Evolutionary conservation across 2,888 invertebrate species (phyloP).

Genomic region (Escarpia spicata): DNA sequence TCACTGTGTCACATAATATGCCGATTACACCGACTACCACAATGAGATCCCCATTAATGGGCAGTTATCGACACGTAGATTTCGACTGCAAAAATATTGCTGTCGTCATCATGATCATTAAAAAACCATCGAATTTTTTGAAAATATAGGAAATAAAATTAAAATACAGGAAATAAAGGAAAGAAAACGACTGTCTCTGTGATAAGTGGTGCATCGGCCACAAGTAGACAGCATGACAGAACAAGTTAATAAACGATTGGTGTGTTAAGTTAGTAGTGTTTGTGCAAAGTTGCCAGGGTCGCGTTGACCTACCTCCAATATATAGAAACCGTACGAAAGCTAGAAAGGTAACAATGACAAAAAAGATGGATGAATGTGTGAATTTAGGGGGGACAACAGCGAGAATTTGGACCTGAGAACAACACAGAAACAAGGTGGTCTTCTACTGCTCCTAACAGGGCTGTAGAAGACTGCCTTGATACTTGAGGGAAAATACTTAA

Average conservation of each 20-base stretch:
- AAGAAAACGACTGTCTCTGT: too few relatives aligned
- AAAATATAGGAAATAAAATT: too few relatives aligned
- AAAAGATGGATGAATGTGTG: background rate
- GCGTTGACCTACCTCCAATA: slow-evolving; percentile 10
- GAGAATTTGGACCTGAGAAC: background rate
- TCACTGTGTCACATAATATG: too few relatives aligned
- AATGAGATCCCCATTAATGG: too few relatives aligned
- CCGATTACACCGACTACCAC: too few relatives aligned
- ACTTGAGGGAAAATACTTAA: background rate
- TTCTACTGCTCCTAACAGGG: background rate
- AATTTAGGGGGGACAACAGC: background rate
- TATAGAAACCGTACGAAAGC: slow-evolving; percentile 6
- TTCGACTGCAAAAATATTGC: too few relatives aligned
- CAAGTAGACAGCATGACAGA: background rate
- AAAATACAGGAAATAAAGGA: too few relatives aligned
- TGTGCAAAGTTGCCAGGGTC: background rate
- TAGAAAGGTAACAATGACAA: background rate
- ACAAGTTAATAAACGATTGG: background rate
- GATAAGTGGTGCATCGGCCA: background rate
- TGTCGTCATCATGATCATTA: too few relatives aligned
- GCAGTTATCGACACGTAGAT: too few relatives aligned
- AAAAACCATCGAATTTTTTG: too few relatives aligned
- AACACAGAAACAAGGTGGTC: background rate
- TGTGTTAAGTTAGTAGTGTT: background rate
- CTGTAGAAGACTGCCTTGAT: too few relatives aligned